Evolutionary conservation across 1,140 invertebrate genomes (phyloP).

Genomic region (Drosophila orosa): DNA sequence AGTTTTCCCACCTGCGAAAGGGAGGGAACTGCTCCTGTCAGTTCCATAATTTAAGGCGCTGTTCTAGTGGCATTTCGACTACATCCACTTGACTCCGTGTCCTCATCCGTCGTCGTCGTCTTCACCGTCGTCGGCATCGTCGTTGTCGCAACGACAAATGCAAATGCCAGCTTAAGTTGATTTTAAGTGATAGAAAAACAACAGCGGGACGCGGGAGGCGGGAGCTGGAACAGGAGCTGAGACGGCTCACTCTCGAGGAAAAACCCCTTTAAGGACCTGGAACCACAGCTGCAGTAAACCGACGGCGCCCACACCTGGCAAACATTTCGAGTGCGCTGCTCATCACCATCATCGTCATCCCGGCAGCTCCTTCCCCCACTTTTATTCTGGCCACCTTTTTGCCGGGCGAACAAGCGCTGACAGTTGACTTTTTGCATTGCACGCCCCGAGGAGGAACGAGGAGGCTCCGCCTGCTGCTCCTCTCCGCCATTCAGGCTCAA

Average conservation of each 20-base stretch:
- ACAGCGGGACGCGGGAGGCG: slow-evolving; percentile 20
- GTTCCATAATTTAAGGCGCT: slow-evolving; percentile 77
- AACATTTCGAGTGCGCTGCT: slow-evolving; percentile 68
- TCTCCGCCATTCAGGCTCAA: slow-evolving; percentile 47
- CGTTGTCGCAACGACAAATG: slow-evolving; percentile 45
- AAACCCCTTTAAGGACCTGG: slow-evolving; percentile 55
- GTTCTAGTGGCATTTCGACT: slow-evolving; percentile 79
- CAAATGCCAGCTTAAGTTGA: slow-evolving; percentile 82
- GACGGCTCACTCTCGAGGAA: slow-evolving; percentile 25
- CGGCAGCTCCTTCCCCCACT: slow-evolving; percentile 15
- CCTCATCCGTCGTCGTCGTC: slow-evolving; percentile 8
- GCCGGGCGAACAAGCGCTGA: slow-evolving; percentile 61
- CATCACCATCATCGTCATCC: slow-evolving; percentile 62
- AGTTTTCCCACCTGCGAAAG: slow-evolving; percentile 57
- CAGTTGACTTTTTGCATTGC: slow-evolving; percentile 65
- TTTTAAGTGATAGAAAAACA: slow-evolving; percentile 82
- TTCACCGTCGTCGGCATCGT: background rate
- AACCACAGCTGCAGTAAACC: slow-evolving; percentile 30
- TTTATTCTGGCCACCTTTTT: slow-evolving; percentile 3
- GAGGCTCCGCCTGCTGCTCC: slow-evolving; percentile 9
- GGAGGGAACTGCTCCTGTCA: slow-evolving; percentile 2
- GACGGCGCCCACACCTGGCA: slow-evolving; percentile 42
- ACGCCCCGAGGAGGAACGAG: slow-evolving; percentile 14
- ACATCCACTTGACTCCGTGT: slow-evolving; percentile 72
- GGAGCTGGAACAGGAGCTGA: slow-evolving; percentile 18